Percentiles rank a stretch among this genome's conserved stretches.
Conservation (phyloP, 2,113 vertebrate genomes). For the Phodopus roborovskii region DNA sequence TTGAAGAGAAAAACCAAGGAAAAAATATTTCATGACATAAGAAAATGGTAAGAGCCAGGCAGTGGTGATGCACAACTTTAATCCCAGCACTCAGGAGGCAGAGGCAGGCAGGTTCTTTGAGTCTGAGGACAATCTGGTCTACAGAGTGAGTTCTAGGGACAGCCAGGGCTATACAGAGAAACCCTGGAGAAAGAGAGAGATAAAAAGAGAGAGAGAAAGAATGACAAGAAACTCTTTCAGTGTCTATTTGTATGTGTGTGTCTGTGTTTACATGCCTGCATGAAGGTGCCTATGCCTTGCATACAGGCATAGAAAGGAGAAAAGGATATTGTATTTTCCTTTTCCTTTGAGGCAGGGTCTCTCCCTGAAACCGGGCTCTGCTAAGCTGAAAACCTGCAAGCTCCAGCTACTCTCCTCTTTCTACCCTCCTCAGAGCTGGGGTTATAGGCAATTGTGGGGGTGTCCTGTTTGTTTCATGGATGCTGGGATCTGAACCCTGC, state of each 20-base stretch:
- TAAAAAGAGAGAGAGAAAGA: neutral
- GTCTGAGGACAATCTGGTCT: neutral
- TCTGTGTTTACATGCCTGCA: neutral
- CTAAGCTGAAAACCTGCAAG: neutral
- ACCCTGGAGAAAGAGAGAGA: too few species aligned
- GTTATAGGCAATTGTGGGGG: neutral
- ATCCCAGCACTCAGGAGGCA: too few species aligned
- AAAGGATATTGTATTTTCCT: neutral
- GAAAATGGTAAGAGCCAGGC: neutral
- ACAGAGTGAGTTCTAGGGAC: too few species aligned
- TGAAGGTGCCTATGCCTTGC: neutral
- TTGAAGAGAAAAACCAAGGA: neutral
- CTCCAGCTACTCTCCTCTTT: neutral
- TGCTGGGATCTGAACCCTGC: neutral
- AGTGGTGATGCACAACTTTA: too few species aligned
- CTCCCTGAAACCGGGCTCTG: neutral
- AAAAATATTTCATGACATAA: neutral
- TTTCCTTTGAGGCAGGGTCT: neutral
- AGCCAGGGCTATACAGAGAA: too few species aligned
- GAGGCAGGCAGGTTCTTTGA: neutral
- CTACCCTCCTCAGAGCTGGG: neutral
- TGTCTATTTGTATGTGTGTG: neutral
- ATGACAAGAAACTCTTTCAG: neutral
- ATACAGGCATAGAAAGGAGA: neutral
- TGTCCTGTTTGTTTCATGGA: neutral